Evolutionary conservation across 1,140 invertebrate genomes (phyloP), one percentile per base, ranked within the genome.

Genomic region (Sycobia sp.): DNA sequence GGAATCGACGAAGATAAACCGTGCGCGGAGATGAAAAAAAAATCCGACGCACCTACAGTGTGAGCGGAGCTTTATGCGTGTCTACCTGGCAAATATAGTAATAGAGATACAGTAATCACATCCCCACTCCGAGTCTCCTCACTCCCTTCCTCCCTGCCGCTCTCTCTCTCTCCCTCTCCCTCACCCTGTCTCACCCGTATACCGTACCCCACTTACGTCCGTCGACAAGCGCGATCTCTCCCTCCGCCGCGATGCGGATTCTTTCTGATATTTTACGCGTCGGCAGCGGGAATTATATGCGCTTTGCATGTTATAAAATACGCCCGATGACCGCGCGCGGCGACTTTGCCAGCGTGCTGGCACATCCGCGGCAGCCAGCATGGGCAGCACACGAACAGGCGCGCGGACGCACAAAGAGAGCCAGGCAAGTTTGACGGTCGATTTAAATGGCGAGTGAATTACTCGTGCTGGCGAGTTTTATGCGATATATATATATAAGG

Each of bases 401-500:
- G 50, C 18, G 36, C 51, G 41, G 34, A 18, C 41, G 51, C 51
- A 36, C 34, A 7, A 20, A 20, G 47, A 20, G 29, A 18, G 47
- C 3, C 3, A 32, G 14, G n/a, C 27, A 34, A 29, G 25, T 32
- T 29, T 34, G 36, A 23, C 32, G 53, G 39, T 23, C 25, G 53
- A 41, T 43, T 55, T 55, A 55, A 55, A 55, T 55, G 53, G 43
- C 39, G 38, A 55, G 39, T 29, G 53, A 55, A 55, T 43, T 44
- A 32, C 53, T 27, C 22, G 47, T 9, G 49, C 49, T 16, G 46
- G 9, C 46, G 46, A 18, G 18, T 43, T 43, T 43, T 20, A 43
- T 22, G 25, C 13, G n/a, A 10, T 14, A 14, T 9, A 14, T 34
- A 34, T 34, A 34, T 11, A 34, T 7, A 5, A 34, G 11, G 46